Percentiles rank a stretch among this genome's conserved stretches.
phyloP scores from a whole-genome alignment of 2,797 vertebrate genomes.

The Phrynocephalus guinanensis region DNA sequence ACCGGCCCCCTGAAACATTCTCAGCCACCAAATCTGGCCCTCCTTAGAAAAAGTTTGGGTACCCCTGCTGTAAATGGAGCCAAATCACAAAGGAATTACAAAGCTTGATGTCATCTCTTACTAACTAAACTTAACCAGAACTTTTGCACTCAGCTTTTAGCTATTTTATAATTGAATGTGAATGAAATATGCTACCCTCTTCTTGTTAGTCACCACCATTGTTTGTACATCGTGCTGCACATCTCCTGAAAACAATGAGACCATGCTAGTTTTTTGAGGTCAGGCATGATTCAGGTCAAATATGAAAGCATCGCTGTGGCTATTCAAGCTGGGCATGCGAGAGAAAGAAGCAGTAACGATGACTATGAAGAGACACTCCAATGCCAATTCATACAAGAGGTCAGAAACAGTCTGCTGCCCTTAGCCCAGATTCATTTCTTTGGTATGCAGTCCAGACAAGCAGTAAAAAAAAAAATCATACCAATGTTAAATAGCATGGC shows the following conservation, averaged over 20 bases:
- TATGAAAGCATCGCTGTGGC: constrained; percentile 21
- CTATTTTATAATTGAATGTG: constrained; percentile 9
- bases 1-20: too few species aligned
- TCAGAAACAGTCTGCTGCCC: too few species aligned
- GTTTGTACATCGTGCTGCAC: constrained; percentile 7
- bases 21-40: too few species aligned
- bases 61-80: background rate
- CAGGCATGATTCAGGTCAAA: constrained; percentile 42
- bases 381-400: background rate
- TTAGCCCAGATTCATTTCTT: background rate
- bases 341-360: constrained; percentile 2
- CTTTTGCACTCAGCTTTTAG: background rate
- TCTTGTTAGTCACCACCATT: constrained; percentile 21
- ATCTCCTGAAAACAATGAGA: constrained; percentile 38
- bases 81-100: background rate
- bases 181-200: constrained; percentile 6
- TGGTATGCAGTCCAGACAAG: background rate
- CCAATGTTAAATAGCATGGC: background rate
- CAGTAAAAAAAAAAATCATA: background rate
- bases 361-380: constrained; percentile 6
- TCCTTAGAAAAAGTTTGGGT: too few species aligned
- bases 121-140: background rate
- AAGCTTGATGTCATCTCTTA: background rate
- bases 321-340: constrained; percentile 24
- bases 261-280: constrained; percentile 13